Base-by-base conservation (phyloP, 2,888 invertebrate genomes). In the Himalopsyche japonica region DNA sequence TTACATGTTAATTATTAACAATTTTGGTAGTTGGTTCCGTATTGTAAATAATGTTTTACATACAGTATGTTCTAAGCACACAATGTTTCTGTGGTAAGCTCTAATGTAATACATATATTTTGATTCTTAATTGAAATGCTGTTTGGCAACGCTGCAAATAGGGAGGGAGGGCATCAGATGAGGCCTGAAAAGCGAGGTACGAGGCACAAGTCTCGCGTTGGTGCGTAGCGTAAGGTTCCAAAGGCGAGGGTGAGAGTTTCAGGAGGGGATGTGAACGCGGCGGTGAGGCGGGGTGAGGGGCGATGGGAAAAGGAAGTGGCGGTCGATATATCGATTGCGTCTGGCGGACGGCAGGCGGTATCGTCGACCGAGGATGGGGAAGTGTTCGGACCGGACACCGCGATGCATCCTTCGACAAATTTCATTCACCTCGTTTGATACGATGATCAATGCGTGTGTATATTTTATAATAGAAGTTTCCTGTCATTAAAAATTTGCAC, bases 241-340 rank as follows among this genome's bases (percentile, higher is more conserved):
- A 86, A 47, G 79, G 57, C 47, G 82, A 76, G 85, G 70, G 30
- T 84, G 81, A 84, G 37, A 80, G 85, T 82, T 83, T 82, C 83
- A 84, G 84, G 82, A 76, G 80, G 43, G 47, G 88, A 88, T 24
- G 89, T 89, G 47, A 89, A 89, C 89, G 89, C 89, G 89, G 86
- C 64, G 82, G 83, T 79, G 90, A 90, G 90, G 90, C 90, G 89
- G 32, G 79, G 89, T 90, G 90, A 90, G 88, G 88, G 89, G 90
- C 78, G 86, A 80, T 89, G 89, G 90, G 91, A 92, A 89, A 90
- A 91, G 91, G 89, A 88, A 91, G 89, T 91, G 89, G 88, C 90
- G 91, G 91, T 87, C 87, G 87, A 87, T 87, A 87, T 87, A 86
- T 87, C 87, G 87, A 86, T 86, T 86, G 84, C 85, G 87, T 87